Evolutionary conservation across 2,113 vertebrate species (phyloP), one percentile per base, ranked within the genome.

Genomic region (Progne subis): DNA sequence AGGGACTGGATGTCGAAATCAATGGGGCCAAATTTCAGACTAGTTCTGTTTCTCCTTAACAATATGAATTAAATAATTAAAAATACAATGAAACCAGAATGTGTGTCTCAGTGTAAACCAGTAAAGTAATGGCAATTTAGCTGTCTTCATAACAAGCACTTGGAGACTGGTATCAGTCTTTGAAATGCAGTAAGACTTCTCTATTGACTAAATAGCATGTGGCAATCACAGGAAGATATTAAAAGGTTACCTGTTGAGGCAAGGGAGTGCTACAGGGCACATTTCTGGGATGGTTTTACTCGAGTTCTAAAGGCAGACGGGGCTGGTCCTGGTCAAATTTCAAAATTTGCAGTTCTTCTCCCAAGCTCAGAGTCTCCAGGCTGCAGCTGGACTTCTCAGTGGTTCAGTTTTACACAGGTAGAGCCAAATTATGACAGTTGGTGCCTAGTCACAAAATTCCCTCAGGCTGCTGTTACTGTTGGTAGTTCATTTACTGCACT

Each of bases 171-270:
- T 72, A 89, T 95, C 96, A 86, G 69, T 94, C 47, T 94, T 97
- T 47, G 74, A 97, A 98, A 96, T 88, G 67, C 44, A 84, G 43
- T 59, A 78, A 83, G 93, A 95, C 87, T 96, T 98, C 82, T 95
- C 63, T 92, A 15, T 96, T 96, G 93, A 81, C 82, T 85, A 16
- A 90, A 87, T 71, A 69, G 29, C 59, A 23, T 28, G 75, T 79
- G 88, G 83, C n/a, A 74, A 41, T 43, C 90, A 77, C 15, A 64
- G 32, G 41, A 94, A 90, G 56, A 49, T 39, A 18, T 92, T n/a
- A 79, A 82, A 91, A 80, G 16, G 31, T 76, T 92, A 71, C 85
- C 41, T 86, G 8, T 50, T 56, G 52, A 95, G 88, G 55, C 37
- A 25, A 34, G 28, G n/a, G 74, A 91, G 44, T 44, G 37, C 43